Base-by-base conservation (phyloP, 2,888 invertebrate genomes). In the Drosophila macrospina region DNA sequence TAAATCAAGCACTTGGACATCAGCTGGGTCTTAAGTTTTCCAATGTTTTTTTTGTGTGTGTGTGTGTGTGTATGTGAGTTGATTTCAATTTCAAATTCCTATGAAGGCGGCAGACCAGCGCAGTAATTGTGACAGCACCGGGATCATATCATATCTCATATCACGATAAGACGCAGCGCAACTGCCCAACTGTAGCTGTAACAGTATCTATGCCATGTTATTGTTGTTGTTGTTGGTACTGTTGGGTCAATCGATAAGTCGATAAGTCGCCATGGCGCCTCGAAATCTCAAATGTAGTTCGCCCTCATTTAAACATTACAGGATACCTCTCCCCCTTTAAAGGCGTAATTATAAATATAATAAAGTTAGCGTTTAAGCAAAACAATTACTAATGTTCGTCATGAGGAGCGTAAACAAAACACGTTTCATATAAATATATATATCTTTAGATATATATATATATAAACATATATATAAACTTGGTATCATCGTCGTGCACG, bases 1-100 rank as follows among this genome's bases (percentile, higher is more conserved):
- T 80, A 86, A 83, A 84, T 80, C 84, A 78, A 83, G 54, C 36
- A 56, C 37, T 74, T 45, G 64, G 59, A 73, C 74, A 66, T 74
- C 66, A 56, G 62, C 57, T 59, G 60, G 39, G 75, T 61, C 69
- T 77, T 77, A 73, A 63, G 65, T 66, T 52, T 67, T 63, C 36
- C 48, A 16, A 54, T 56, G 26, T 34, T 67, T 42, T 37, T 36
- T 44, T 47, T 15, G 7, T n/a, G 6, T 51, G 26, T 59, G 39
- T 42, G 37, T 24, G 0, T 13, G n/a, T 8, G 28, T 15, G 28
- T 45, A 10, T 26, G 13, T 45, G 28, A 20, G 20, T 51, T 61
- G 52, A 69, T 63, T 61, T 75, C 56, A 44, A 75, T 63, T 73
- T 73, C 52, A 28, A 65, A 61, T 77, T 66, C 59, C 59, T 45